Evolutionary conservation across 2,797 vertebrate genomes (phyloP).

Genomic region (Poecilia velifera): DNA sequence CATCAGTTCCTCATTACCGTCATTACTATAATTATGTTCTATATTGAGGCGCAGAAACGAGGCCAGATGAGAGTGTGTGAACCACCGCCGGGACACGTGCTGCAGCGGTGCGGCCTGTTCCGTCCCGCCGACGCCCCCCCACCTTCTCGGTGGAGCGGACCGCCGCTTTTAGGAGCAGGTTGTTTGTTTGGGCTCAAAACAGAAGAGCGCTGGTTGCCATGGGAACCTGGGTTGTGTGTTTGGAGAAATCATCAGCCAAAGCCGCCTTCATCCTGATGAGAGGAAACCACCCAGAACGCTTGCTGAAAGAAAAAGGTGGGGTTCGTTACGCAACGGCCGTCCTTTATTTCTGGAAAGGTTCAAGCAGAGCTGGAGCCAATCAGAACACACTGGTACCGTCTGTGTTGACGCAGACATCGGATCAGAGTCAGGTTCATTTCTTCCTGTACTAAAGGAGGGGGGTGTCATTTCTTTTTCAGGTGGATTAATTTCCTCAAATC

Average conservation of each 20-base stretch:
- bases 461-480: not conserved
- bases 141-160: slow-evolving; percentile 37
- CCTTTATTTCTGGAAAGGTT: slow-evolving; percentile 54
- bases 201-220: slow-evolving; percentile 23
- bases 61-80: slow-evolving; percentile 69
- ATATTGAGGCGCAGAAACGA: slow-evolving; percentile 80
- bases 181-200: slow-evolving; percentile 51
- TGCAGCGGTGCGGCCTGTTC: slow-evolving; percentile 59
- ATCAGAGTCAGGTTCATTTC: slow-evolving; percentile 26
- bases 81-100: slow-evolving; percentile 52
- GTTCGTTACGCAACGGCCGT: slow-evolving; percentile 11
- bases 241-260: slow-evolving; percentile 75
- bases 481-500: not conserved
- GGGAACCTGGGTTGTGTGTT: slow-evolving; percentile 42
- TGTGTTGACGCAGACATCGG: slow-evolving; percentile 48
- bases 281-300: slow-evolving; percentile 64
- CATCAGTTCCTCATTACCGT: slow-evolving; percentile 79
- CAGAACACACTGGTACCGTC: slow-evolving; percentile 40
- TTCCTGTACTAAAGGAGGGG: not conserved
- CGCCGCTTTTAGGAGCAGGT: slow-evolving; percentile 34
- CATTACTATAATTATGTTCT: slow-evolving; percentile 86
- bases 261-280: slow-evolving; percentile 69
- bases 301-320: slow-evolving; percentile 49
- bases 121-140: slow-evolving; percentile 38
- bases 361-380: slow-evolving; percentile 17